Conservation (phyloP, 2,113 vertebrate genomes). For the Cryptotis parvus region DNA sequence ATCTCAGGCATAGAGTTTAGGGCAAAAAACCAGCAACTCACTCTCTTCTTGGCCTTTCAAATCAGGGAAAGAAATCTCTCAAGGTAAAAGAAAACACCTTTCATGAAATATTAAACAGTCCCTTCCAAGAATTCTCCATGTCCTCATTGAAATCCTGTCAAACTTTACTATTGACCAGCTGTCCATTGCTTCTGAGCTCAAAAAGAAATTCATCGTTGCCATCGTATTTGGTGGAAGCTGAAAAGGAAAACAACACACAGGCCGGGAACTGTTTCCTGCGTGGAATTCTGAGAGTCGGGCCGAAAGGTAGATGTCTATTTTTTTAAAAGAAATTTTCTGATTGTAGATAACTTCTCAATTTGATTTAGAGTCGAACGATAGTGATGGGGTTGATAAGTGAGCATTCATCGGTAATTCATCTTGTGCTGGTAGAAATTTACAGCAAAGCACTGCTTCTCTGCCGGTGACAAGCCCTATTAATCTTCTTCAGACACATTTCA, state of each 20-base stretch:
- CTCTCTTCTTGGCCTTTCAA: conserved; percentile 9
- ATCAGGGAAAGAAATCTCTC: neutral
- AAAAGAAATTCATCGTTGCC: conserved; percentile 72
- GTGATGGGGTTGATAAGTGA: conserved; percentile 93
- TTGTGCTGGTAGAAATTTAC: conserved; percentile 93
- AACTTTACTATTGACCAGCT: conserved; percentile 54
- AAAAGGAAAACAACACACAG: neutral
- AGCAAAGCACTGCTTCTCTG: conserved; percentile 92
- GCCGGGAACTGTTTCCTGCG: conserved; percentile 80
- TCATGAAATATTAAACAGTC: conserved; percentile 20
- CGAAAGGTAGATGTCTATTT: conserved; percentile 87
- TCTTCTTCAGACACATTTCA: conserved; percentile 95
- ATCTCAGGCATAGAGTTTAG: neutral
- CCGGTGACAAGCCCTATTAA: conserved; percentile 94
- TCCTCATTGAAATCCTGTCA: conserved; percentile 40
- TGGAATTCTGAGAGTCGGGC: conserved; percentile 83
- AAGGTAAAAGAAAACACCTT: conserved; percentile 25
- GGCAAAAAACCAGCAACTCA: neutral
- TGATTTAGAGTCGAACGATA: conserved; percentile 93
- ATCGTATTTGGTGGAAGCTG: conserved; percentile 3
- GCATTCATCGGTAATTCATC: conserved; percentile 94
- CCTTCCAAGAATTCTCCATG: neutral
- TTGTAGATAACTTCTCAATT: conserved; percentile 92
- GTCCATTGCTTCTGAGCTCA: conserved; percentile 64
- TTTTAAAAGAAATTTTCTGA: conserved; percentile 90